A percentile compares a stretch with the other conserved stretches of the same genome.
Evolutionary conservation across 2,113 vertebrate species (phyloP).

Genomic region (Lipophrys pholis): DNA sequence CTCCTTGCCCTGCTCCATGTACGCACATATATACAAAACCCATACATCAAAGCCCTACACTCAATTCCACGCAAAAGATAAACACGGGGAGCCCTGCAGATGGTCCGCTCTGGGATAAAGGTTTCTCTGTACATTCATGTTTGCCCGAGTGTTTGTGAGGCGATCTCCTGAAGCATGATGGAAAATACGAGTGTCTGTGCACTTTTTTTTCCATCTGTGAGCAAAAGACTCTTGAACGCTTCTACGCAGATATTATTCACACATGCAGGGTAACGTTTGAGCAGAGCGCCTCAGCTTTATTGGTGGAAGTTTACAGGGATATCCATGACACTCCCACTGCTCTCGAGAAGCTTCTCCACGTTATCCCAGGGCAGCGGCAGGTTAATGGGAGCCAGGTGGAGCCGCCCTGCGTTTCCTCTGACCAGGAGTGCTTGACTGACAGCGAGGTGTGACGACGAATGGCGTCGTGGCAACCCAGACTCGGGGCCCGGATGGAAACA

Average conservation of each 20-base stretch:
- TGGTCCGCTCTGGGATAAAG: constrained; percentile 55
- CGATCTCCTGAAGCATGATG: constrained; percentile 29
- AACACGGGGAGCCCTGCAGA: constrained; percentile 65
- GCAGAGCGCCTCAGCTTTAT: constrained; percentile 55
- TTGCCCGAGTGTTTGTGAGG: constrained; percentile 54
- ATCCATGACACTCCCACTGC: constrained; percentile 55
- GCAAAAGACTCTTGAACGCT: constrained; percentile 37
- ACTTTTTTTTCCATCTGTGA: constrained; percentile 46
- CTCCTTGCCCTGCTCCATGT: constrained; percentile 48
- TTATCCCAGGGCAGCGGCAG: constrained; percentile 69
- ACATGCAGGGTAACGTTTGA: constrained; percentile 34
- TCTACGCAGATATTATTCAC: constrained; percentile 59
- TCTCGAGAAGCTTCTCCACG: constrained; percentile 63
- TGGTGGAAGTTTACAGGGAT: constrained; percentile 59
- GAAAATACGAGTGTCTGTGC: constrained; percentile 42
- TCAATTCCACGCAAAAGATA: constrained; percentile 62
- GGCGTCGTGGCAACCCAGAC: constrained; percentile 43
- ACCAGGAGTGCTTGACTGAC: constrained; percentile 66
- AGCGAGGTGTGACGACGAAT: constrained; percentile 61
- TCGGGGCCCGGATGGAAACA: constrained; percentile 62
- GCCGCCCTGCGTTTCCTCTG: constrained; percentile 49
- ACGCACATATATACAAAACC: constrained; percentile 65
- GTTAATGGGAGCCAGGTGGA: constrained; percentile 78
- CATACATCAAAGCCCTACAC: constrained; percentile 59
- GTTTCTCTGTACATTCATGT: constrained; percentile 54